These are phyloP conservation scores for Hyles lineata DNA, from an alignment of 2,888 invertebrate species.

Conservation along the genomic window DNA sequence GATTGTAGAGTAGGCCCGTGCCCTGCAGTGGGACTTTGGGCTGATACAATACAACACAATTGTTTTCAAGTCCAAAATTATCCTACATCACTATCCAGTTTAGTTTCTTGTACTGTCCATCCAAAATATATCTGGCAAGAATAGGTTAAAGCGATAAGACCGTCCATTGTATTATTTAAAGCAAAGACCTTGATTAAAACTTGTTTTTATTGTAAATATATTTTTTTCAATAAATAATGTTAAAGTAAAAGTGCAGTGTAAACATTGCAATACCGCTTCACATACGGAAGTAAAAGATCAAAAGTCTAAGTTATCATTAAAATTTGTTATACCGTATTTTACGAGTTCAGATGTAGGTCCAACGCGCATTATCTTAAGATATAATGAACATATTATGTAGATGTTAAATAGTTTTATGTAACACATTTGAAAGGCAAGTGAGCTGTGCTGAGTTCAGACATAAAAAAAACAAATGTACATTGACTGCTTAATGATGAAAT, in stretches of 20 bases:
- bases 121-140: no score
- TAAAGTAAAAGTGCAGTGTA: background rate
- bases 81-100: no score
- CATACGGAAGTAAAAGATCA: background rate
- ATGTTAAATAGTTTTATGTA: constrained; percentile 37
- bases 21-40: no score
- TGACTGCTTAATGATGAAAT: background rate
- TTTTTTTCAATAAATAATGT: no score
- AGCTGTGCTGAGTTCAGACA: background rate
- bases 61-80: no score
- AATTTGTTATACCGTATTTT: background rate
- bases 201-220: no score
- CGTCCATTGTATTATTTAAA: no score
- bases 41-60: no score
- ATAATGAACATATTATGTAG: constrained; percentile 38
- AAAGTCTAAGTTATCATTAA: background rate
- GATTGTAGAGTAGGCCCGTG: no score
- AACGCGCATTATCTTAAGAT: constrained; percentile 33
- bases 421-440: constrained; percentile 31
- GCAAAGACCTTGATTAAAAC: no score
- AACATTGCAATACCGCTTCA: background rate
- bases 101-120: no score
- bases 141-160: no score
- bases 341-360: background rate
- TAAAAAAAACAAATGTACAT: background rate